Evolutionary conservation across 1,140 invertebrate species (phyloP), one percentile per base, ranked within the genome.

Genomic region (Aphidius ervi): DNA sequence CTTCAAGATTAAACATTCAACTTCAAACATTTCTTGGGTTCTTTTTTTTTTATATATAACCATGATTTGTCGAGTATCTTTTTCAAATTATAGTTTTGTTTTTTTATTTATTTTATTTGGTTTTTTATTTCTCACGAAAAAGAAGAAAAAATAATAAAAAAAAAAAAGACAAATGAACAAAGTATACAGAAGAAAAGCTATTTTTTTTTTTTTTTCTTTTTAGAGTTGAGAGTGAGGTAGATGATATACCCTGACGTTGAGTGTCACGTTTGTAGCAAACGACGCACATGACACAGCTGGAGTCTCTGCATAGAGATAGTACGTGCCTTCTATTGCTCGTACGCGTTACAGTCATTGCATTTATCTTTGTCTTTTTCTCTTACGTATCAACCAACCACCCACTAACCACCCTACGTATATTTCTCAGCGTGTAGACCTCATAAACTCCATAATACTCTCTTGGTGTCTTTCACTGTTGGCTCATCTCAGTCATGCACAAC

Each of bases 261-360:
- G 63, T 69, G 70, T 75, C 74, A 75, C 74, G 72, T 75, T 74
- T 74, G 68, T 65, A 62, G 67, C 72, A 75, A 75, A 75, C 74
- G 73, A 75, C 72, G 71, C 72, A 71, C 72, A 71, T 65, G 70
- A 69, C 71, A 62, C 71, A 73, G 71, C 71, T 73, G 71, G 63
- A 72, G 70, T 65, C 70, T 65, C 67, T 64, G 70, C 69, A 71
- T 72, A 68, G 67, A 72, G 68, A 66, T 60, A 59, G 69, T 73
- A 73, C 71, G 71, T 73, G 71, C 70, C 63, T 66, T 50, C 64
- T 69, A 66, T 70, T 63, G 63, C 46, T 56, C 64, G 63, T 67
- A 68, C 67, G 69, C 68, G 70, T 72, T 66, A 52, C 64, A 45
- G 45, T 54, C 6, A 31, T 31, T 31, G 23, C 23, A 31, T 31